Percentiles rank a stretch among this genome's conserved stretches.
These are phyloP conservation scores for Okamejei kenojei DNA, from an alignment of 2,797 vertebrate species.

Conservation along the genomic window DNA sequence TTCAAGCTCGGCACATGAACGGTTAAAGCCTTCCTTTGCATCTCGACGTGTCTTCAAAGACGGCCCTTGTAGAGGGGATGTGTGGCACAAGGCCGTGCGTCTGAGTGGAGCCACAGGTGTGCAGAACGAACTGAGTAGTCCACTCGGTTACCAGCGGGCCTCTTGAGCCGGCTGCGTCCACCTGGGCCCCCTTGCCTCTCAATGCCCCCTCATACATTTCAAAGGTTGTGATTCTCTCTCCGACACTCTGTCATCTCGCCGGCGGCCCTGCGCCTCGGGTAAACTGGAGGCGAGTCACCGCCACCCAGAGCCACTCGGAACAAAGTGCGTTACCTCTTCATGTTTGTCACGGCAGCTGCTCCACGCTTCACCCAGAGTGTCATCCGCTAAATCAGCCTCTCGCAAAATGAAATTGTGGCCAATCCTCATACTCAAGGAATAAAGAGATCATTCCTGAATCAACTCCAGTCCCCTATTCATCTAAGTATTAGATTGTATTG, in stretches of 20 bases:
- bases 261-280: background rate
- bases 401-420: background rate
- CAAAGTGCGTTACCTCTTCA: background rate
- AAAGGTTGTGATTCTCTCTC: background rate
- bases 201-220: conserved; percentile 24
- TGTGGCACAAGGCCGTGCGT: background rate
- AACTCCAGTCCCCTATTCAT: background rate
- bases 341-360: background rate
- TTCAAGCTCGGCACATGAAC: background rate
- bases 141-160: too few species aligned
- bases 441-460: background rate
- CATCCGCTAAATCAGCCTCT: background rate
- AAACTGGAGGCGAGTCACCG: background rate
- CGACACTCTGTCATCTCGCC: background rate
- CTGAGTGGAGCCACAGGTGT: background rate
- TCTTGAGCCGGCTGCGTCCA: background rate
- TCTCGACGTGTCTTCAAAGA: background rate
- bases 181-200: background rate
- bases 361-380: background rate
- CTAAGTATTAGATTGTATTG: too few species aligned
- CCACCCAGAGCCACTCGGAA: background rate
- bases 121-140: background rate
- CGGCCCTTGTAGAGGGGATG: background rate
- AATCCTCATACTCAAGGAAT: background rate
- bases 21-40: background rate